These are phyloP conservation scores for Luscinia luscinia DNA, from an alignment of 2,797 vertebrate genomes.

Conservation along the genomic window DNA sequence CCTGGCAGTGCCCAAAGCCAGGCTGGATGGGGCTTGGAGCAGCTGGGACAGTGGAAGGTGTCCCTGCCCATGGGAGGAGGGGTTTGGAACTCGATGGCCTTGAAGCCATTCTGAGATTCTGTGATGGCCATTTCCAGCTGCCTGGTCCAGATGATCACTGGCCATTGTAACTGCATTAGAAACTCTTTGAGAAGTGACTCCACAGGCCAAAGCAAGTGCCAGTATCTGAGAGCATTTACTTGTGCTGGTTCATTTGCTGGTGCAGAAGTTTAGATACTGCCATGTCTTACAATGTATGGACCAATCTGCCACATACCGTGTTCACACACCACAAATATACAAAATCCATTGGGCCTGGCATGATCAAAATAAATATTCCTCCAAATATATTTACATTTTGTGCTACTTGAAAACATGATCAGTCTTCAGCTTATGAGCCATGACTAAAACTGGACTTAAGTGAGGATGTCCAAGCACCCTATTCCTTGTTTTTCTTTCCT, in stretches of 20 bases:
- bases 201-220: background rate
- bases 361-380: background rate
- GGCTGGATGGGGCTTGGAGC: background rate
- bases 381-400: background rate
- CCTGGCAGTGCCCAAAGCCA: background rate
- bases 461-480: background rate
- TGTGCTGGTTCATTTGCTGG: background rate
- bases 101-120: background rate
- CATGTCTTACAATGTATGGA: background rate
- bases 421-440: background rate
- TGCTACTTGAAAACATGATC: background rate
- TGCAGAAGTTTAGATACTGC: background rate
- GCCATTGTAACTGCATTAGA: background rate
- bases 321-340: background rate
- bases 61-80: background rate
- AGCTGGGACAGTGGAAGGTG: accelerated
- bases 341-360: background rate
- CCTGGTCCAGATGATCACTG: background rate
- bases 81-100: accelerated
- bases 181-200: background rate
- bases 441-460: background rate
- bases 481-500: background rate
- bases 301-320: background rate
- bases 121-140: background rate
- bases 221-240: background rate